Conservation (phyloP, 1,140 invertebrate species). For the Radopholus similis region DNA sequence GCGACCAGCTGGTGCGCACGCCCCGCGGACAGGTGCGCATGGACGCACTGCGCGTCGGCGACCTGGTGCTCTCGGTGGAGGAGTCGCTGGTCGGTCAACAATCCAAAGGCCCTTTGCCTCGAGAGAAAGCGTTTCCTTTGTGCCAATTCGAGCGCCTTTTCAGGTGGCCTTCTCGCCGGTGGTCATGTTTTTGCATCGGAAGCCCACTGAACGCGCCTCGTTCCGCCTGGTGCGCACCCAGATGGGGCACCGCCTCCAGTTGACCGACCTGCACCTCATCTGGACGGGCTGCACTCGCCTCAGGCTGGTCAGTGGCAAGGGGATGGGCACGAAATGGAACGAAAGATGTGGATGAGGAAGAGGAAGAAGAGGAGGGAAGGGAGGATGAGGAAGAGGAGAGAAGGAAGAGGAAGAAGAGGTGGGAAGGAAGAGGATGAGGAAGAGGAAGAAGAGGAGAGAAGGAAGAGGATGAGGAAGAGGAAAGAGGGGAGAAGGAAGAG, state of each 20-base stretch:
- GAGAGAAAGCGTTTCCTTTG: neutral
- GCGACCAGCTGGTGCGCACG: conserved; percentile 39
- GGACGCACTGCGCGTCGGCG: conserved; percentile 38
- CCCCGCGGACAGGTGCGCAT: conserved; percentile 35
- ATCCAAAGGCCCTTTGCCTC: conserved; percentile 17
- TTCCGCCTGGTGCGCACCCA: conserved; percentile 23
- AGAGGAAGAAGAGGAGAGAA: neutral
- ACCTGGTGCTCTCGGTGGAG: conserved; percentile 43
- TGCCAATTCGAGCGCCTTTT: conserved; percentile 3
- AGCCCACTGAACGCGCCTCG: conserved; percentile 25
- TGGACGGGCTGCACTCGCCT: conserved; percentile 8
- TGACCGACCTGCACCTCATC: conserved; percentile 39
- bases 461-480: too few relatives aligned
- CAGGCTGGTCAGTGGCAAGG: conserved; percentile 26
- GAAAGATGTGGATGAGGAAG: conserved; percentile 34
- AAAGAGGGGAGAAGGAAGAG: neutral
- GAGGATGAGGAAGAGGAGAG: neutral
- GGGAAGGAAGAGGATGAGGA: neutral
- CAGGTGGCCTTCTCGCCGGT: conserved; percentile 39
- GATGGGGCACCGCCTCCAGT: conserved; percentile 22
- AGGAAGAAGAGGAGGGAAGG: neutral
- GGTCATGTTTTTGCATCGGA: conserved; percentile 45
- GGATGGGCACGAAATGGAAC: conserved; percentile 30
- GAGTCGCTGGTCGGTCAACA: conserved; percentile 14
- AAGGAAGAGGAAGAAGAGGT: neutral